Percentiles rank a stretch among this genome's conserved stretches.
phyloP scores from a whole-genome alignment of 2,888 invertebrate genomes.

The Cephus pygmeus region DNA sequence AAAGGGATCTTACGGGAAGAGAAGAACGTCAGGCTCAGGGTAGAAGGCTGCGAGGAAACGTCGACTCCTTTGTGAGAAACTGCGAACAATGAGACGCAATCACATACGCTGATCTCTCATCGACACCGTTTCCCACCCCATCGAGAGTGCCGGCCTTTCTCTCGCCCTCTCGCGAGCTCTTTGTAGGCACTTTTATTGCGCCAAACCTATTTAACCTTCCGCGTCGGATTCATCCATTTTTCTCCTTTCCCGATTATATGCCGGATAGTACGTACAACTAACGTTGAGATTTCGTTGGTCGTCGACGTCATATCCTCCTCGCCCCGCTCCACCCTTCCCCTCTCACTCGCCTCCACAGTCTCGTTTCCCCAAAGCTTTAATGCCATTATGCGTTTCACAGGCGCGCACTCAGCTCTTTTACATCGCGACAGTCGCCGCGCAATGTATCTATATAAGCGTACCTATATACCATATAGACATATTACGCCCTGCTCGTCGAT shows the following conservation, averaged over 20 bases:
- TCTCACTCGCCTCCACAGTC: constrained; percentile 2
- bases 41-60: neutral
- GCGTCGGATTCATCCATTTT: constrained; percentile 18
- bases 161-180: constrained; percentile 23
- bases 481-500: neutral
- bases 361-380: constrained; percentile 23
- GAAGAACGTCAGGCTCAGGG: neutral
- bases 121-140: neutral
- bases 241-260: constrained; percentile 22
- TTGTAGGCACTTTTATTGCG: constrained; percentile 49
- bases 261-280: neutral
- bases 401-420: constrained; percentile 26
- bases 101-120: constrained; percentile 26
- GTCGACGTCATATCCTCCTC: constrained; percentile 19
- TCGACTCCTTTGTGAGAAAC: constrained; percentile 36
- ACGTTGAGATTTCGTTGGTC: constrained; percentile 15
- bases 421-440: neutral
- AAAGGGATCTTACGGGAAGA: neutral
- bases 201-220: constrained; percentile 17
- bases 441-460: neutral
- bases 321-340: constrained; percentile 15
- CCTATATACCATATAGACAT: neutral
- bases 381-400: constrained; percentile 24
- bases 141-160: constrained; percentile 5
- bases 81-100: constrained; percentile 39